Base-by-base conservation (phyloP, 2,113 vertebrate species). In the Pelecanoides urinatrix region DNA sequence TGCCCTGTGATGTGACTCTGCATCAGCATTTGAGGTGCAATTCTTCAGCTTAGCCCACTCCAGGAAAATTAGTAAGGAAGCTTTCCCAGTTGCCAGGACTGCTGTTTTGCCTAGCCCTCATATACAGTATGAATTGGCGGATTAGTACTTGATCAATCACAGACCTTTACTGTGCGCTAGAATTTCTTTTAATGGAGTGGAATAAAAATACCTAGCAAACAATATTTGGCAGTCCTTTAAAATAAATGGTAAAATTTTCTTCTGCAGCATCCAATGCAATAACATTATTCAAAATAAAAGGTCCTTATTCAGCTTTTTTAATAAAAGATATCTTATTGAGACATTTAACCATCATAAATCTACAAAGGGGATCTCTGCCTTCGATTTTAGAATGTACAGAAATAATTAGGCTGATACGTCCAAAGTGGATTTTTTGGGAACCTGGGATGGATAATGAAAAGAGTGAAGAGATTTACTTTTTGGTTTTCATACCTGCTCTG, bases 161-260 rank as follows among this genome's bases (percentile, higher is more conserved):
- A 73, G 44, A n/a, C 23, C 5, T 78, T 86, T 22, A 38, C 16
- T 52, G 32, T 65, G n/a, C 2, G 2, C 16, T 83, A 80, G 88
- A 53, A 55, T 52, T 66, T 86, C 3, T 84, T 87, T 50, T 47
- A 73, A 76, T 82, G 8, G 8, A 77, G 32, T 58, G 4, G 32
- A 92, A 90, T 80, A 92, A 93, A 96, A 94, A 86, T 74, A 93
- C 58, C 25, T 53, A 88, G 12, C 30, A 88, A 91, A 82, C 8
- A 95, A 50, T 93, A 70, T 50, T 82, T 91, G 53, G 3, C 52
- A 90, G 8, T 49, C 15, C 7, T 72, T 95, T 90, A 58, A 91
- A 94, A 95, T 36, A 91, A 94, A 88, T 58, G 5, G 8, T 27
- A 75, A 80, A 32, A 67, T 65, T 68, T 73, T 86, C 52, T 62